These are phyloP conservation scores for Zaprionus davidi DNA, from an alignment of 1,140 invertebrate genomes.

Conservation along the genomic window DNA sequence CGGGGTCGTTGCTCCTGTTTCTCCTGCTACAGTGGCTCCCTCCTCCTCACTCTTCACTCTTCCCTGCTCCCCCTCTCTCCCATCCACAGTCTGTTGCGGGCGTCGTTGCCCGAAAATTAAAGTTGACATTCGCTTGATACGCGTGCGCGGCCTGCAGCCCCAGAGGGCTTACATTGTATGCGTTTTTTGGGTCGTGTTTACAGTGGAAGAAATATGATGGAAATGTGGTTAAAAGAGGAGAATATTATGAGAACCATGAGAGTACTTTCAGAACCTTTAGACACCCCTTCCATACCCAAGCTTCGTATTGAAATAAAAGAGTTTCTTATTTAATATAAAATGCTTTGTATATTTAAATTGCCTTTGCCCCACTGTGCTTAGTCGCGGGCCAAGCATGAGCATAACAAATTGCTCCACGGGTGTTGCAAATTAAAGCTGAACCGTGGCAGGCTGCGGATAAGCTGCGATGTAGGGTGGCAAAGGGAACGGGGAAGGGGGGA, in stretches of 20 bases:
- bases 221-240: not conserved
- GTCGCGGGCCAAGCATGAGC: slow-evolving; percentile 31
- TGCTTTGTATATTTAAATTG: not conserved
- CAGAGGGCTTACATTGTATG: slow-evolving; percentile 15
- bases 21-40: not conserved
- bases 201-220: not conserved
- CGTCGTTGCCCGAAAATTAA: slow-evolving; percentile 39
- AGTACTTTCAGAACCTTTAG: not conserved
- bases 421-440: slow-evolving; percentile 67
- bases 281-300: not conserved
- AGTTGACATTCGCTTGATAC: slow-evolving; percentile 71
- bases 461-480: slow-evolving; percentile 21
- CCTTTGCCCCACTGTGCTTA: not conserved
- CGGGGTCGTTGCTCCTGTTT: slow-evolving; percentile 58
- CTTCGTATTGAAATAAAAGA: not conserved
- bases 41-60: not conserved
- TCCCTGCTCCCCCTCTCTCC: too few species aligned
- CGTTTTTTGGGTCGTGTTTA: slow-evolving; percentile 1
- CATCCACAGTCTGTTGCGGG: slow-evolving; percentile 9
- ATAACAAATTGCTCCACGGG: slow-evolving; percentile 66
- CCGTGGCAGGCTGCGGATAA: slow-evolving; percentile 44
- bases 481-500: not conserved
- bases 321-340: not conserved
- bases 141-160: slow-evolving; percentile 26
- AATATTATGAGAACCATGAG: not conserved